These are phyloP conservation scores for Periphyllus acericola DNA, from an alignment of 2,888 invertebrate genomes.

Conservation along the genomic window DNA sequence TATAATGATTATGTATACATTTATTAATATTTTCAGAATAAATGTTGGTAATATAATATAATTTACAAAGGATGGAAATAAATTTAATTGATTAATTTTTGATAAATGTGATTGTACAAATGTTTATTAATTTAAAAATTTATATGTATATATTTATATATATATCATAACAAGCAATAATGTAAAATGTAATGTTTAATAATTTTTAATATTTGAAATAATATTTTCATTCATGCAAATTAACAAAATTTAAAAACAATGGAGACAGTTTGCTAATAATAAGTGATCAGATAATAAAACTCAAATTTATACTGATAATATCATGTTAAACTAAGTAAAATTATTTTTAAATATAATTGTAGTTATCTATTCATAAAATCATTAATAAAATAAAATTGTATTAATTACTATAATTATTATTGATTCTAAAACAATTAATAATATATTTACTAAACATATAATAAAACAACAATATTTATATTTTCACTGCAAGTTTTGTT, in stretches of 20 bases:
- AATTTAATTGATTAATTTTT: not conserved
- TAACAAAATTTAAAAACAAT: conserved; percentile 57
- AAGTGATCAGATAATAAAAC: conserved; percentile 60
- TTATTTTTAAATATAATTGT: conserved; percentile 49
- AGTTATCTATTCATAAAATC: conserved; percentile 47
- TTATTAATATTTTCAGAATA: not conserved
- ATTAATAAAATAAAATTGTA: conserved; percentile 45
- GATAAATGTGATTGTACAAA: conserved; percentile 29
- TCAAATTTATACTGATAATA: conserved; percentile 59
- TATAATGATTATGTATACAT: not conserved
- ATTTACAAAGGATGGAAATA: not conserved
- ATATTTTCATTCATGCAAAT: conserved; percentile 57
- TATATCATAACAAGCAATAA: conserved; percentile 42
- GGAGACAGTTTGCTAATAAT: conserved; percentile 23
- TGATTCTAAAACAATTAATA: conserved; percentile 51
- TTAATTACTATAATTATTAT: conserved; percentile 58
- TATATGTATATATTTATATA: conserved; percentile 33
- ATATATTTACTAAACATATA: conserved; percentile 53
- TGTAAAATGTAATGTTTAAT: conserved; percentile 54
- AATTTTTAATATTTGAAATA: conserved; percentile 59
- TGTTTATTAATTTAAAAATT: conserved; percentile 53
- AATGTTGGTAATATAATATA: not conserved
- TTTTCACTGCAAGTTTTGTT: conserved; percentile 57
- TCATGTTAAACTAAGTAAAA: conserved; percentile 57
- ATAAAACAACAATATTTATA: conserved; percentile 40